These are phyloP conservation scores for Osmoderma eremita DNA, from an alignment of 2,888 invertebrate genomes.

Conservation along the genomic window DNA sequence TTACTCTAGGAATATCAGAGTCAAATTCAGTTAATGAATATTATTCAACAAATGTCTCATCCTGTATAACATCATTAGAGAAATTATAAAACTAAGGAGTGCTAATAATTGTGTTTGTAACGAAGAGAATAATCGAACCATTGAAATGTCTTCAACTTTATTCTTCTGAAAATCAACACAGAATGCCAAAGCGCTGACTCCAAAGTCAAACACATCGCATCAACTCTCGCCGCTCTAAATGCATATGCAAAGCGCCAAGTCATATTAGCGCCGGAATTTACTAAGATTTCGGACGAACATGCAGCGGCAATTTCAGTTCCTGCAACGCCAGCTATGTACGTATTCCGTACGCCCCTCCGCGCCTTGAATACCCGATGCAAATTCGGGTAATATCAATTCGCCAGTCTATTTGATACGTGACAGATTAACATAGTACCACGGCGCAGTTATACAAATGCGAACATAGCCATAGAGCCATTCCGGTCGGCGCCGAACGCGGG, in stretches of 20 bases:
- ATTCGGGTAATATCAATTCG: constrained; percentile 39
- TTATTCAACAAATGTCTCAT: too few species aligned
- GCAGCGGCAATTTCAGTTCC: constrained; percentile 8
- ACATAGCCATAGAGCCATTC: constrained; percentile 28
- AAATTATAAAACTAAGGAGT: too few species aligned
- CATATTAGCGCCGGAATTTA: constrained; percentile 35
- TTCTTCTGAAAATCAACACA: too few species aligned
- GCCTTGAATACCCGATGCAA: constrained; percentile 38
- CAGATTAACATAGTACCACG: constrained; percentile 22
- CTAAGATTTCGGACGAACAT: constrained; percentile 28
- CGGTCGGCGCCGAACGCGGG: constrained; percentile 6
- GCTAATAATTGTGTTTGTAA: too few species aligned
- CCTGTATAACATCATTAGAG: too few species aligned
- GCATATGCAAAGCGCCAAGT: constrained; percentile 37
- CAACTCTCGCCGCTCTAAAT: constrained; percentile 12
- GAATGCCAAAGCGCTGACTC: too few species aligned
- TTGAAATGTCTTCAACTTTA: too few species aligned
- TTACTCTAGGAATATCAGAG: too few species aligned
- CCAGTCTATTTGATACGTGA: constrained; percentile 40
- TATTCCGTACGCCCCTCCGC: neutral
- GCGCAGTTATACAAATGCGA: neutral
- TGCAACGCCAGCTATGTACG: constrained; percentile 1
- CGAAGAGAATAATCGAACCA: too few species aligned
- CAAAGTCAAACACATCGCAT: constrained; percentile 13
- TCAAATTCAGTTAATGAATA: too few species aligned